Conservation (phyloP, 92 coral and sea anemone genomes). For the Heliopora coerulea region DNA sequence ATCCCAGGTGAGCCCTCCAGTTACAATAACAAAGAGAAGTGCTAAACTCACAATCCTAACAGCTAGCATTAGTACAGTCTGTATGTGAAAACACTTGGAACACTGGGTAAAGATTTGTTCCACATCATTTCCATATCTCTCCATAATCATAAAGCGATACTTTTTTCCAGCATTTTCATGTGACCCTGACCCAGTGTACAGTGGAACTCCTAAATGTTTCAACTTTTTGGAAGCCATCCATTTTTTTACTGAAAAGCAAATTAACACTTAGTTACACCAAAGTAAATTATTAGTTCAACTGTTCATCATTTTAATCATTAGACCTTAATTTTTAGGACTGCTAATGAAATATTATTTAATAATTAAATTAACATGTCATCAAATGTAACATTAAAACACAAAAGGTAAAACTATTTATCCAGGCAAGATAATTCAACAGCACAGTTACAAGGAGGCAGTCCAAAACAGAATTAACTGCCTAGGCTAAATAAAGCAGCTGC, state of each 20-base stretch:
- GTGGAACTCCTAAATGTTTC: constrained; percentile 90
- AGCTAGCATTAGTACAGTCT: constrained; percentile 74
- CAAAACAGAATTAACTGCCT: too few species aligned
- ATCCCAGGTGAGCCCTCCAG: too few species aligned
- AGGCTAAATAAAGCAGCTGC: too few species aligned
- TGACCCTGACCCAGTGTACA: constrained; percentile 82
- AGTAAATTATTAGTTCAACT: background rate
- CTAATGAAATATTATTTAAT: too few species aligned
- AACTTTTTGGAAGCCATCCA: constrained; percentile 81
- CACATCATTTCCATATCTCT: constrained; percentile 85
- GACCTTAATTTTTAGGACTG: too few species aligned
- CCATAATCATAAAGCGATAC: constrained; percentile 93
- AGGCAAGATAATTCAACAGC: too few species aligned
- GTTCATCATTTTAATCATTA: too few species aligned
- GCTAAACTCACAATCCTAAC: constrained; percentile 78
- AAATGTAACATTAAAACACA: too few species aligned
- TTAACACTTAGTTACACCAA: background rate
- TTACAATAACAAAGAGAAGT: background rate
- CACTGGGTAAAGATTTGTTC: constrained; percentile 65
- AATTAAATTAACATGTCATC: too few species aligned
- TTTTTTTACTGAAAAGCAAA: constrained; percentile 53
- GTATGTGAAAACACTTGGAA: constrained; percentile 71
- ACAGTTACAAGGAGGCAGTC: too few species aligned
- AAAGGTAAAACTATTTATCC: too few species aligned
- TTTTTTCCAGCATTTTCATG: constrained; percentile 65